A percentile compares a stretch with the other conserved stretches of the same genome.
Evolutionary conservation across 2,888 invertebrate genomes (phyloP).

Genomic region (Papilio protenor): DNA sequence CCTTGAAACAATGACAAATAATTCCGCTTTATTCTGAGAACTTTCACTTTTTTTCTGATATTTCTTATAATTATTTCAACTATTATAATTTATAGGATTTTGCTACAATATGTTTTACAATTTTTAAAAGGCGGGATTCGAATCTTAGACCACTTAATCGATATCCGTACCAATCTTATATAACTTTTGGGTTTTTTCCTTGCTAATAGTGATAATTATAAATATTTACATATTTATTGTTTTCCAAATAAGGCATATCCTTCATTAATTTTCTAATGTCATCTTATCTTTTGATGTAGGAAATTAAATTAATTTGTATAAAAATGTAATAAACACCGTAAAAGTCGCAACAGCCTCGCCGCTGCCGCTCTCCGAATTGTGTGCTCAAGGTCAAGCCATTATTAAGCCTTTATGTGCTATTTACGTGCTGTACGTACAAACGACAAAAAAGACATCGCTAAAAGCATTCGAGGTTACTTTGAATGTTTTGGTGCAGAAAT

Average conservation of each 20-base stretch:
- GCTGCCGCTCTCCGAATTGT: constrained; percentile 38
- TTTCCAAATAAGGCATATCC: neutral
- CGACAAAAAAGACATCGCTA: constrained; percentile 25
- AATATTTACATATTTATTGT: neutral
- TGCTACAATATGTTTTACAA: neutral
- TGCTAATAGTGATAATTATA: neutral
- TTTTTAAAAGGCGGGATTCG: neutral
- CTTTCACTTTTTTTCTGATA: neutral
- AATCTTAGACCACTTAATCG: neutral
- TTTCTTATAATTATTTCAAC: neutral
- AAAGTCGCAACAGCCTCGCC: constrained; percentile 36
- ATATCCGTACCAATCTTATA: neutral
- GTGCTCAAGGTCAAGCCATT: constrained; percentile 48
- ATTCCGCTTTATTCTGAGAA: neutral
- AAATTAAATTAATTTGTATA: neutral
- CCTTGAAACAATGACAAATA: neutral
- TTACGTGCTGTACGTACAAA: constrained; percentile 36
- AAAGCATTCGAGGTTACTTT: constrained; percentile 23
- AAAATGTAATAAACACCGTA: constrained; percentile 33
- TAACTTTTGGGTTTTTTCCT: neutral
- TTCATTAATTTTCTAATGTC: neutral
- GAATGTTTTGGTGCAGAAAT: constrained; percentile 6
- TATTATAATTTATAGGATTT: neutral
- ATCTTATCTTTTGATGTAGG: neutral
- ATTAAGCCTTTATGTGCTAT: constrained; percentile 39